phyloP scores from a whole-genome alignment of 1,140 invertebrate genomes.

The Spodoptera frugiperda region DNA sequence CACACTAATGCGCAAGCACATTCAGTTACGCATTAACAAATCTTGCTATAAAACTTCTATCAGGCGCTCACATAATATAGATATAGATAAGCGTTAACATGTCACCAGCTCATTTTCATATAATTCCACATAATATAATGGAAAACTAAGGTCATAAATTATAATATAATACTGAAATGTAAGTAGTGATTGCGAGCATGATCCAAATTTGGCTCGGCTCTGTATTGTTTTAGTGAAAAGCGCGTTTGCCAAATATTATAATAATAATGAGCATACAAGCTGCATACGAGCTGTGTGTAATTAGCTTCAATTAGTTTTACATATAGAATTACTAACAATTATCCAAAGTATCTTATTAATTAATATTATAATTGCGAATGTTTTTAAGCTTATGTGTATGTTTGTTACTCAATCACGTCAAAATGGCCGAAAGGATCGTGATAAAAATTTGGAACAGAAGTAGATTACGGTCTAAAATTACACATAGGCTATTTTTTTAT shows the following conservation, averaged over 20 bases:
- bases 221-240: conserved; percentile 60
- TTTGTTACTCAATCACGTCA: too few relatives aligned
- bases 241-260: conserved; percentile 61
- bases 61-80: conserved; percentile 13
- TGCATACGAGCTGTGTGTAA: conserved; percentile 49
- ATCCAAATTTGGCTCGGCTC: conserved; percentile 61
- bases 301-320: conserved; percentile 47
- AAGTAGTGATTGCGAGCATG: conserved; percentile 59
- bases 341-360: too few relatives aligned
- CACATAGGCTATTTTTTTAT: too few relatives aligned
- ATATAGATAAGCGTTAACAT: neutral
- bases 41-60: conserved; percentile 23
- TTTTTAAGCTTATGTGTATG: too few relatives aligned
- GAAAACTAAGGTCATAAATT: conserved; percentile 27
- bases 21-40: neutral
- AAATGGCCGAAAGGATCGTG: too few relatives aligned
- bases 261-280: conserved; percentile 58
- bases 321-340: neutral
- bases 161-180: conserved; percentile 44
- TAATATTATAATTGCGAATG: too few relatives aligned
- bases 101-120: neutral
- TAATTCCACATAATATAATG: conserved; percentile 6
- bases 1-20: neutral
- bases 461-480: too few relatives aligned
- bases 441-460: too few relatives aligned